phyloP scores from a whole-genome alignment of 2,888 invertebrate species.

The Dysmachus trigonus region DNA sequence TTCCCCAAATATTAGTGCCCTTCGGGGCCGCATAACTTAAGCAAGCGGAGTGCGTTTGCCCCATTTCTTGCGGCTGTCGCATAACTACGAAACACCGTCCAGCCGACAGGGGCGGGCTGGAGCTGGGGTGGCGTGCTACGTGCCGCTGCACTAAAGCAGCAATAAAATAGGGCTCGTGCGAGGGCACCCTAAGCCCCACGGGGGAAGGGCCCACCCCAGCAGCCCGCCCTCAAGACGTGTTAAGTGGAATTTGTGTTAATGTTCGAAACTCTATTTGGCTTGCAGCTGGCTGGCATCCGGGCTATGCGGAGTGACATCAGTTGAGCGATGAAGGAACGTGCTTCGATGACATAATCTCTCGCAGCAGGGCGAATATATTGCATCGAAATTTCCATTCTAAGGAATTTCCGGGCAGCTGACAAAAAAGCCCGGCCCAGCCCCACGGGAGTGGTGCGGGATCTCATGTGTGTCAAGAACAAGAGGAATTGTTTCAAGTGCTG shows the following conservation, averaged over 20 bases:
- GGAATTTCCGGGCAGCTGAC: background rate
- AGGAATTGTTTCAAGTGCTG: conserved; percentile 31
- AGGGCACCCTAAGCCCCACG: background rate
- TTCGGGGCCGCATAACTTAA: background rate
- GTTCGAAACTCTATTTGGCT: conserved; percentile 38
- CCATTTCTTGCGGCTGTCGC: background rate
- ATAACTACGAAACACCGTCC: background rate
- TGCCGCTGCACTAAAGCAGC: background rate
- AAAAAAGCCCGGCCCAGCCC: background rate
- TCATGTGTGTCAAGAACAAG: conserved; percentile 35
- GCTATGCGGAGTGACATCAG: conserved; percentile 27
- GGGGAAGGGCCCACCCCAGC: background rate
- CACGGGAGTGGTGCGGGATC: background rate
- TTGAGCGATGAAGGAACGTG: conserved; percentile 35
- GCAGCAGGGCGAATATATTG: background rate
- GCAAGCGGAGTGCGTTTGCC: conserved; percentile 6
- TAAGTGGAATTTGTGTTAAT: conserved; percentile 44
- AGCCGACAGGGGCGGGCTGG: background rate
- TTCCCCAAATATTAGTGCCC: conserved; percentile 2
- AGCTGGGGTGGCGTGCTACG: background rate
- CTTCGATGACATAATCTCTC: conserved; percentile 29
- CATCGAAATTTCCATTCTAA: conserved; percentile 31
- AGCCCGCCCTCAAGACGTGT: conserved; percentile 20
- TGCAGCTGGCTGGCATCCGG: conserved; percentile 30
- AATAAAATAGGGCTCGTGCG: background rate